These are phyloP conservation scores for Genyomyrus donnyi DNA, from an alignment of 2,113 vertebrate genomes.

Conservation along the genomic window DNA sequence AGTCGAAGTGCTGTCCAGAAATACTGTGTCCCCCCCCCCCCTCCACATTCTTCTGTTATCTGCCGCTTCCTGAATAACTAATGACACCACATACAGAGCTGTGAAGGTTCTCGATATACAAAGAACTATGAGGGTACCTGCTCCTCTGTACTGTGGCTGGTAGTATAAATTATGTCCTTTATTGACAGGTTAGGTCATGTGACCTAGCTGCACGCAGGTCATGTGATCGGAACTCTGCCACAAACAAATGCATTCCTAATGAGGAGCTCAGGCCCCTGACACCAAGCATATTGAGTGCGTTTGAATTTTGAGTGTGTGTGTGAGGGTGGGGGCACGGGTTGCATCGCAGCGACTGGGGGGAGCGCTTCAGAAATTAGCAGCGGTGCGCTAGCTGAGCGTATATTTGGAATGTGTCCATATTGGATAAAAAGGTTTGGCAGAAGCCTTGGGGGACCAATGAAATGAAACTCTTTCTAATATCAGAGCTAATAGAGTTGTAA, in stretches of 20 bases:
- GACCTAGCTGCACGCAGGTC: background rate
- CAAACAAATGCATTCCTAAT: background rate
- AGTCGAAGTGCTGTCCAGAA: background rate
- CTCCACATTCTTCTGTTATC: background rate
- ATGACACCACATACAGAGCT: background rate
- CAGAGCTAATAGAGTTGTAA: constrained; percentile 16
- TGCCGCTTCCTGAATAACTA: background rate
- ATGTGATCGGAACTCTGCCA: background rate
- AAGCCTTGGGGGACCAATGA: constrained; percentile 14
- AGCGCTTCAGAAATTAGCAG: background rate
- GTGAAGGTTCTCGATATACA: background rate
- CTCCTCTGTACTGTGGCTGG: background rate
- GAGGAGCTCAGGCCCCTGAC: background rate
- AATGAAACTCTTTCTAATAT: constrained; percentile 19
- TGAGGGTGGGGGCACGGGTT: background rate
- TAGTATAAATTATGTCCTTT: background rate
- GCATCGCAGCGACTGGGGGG: background rate
- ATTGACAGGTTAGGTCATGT: background rate
- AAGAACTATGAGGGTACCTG: background rate
- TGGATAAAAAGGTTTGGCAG: constrained; percentile 18
- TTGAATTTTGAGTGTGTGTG: background rate
- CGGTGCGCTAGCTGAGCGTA: background rate
- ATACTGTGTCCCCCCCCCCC: background rate
- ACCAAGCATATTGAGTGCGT: background rate
- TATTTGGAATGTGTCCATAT: constrained; percentile 15